Conservation (phyloP, 2,888 invertebrate genomes). For the Venusia cambrica region DNA sequence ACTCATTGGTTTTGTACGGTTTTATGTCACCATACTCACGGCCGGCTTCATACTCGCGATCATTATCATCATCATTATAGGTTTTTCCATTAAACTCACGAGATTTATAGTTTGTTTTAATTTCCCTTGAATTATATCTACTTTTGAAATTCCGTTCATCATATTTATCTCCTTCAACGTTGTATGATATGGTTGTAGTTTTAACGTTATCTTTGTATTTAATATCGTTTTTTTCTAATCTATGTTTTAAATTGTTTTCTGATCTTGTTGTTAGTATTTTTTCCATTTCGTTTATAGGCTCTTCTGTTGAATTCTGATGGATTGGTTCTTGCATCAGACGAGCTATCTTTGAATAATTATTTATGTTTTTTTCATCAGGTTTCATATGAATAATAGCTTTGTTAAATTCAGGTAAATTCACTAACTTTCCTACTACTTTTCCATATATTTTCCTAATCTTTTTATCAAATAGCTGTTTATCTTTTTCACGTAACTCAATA, state of each 20-base stretch:
- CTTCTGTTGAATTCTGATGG: conserved; percentile 15
- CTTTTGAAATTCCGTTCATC: conserved; percentile 5
- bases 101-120: conserved; percentile 18
- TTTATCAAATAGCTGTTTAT: conserved; percentile 54
- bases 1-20: conserved; percentile 18
- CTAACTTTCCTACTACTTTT: conserved; percentile 37
- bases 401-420: conserved; percentile 15
- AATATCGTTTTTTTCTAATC: conserved; percentile 23
- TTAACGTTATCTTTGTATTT: no score
- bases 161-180: conserved; percentile 12
- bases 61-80: conserved; percentile 8
- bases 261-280: conserved; percentile 9
- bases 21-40: conserved; percentile 20
- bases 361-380: not conserved
- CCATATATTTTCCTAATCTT: conserved; percentile 62
- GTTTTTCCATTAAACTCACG: conserved; percentile 9
- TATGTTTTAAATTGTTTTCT: conserved; percentile 8
- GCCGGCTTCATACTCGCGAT: conserved; percentile 4
- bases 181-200: no score
- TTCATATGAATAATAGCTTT: conserved; percentile 2
- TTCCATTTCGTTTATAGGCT: conserved; percentile 6
- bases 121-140: conserved; percentile 10
- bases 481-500: conserved; percentile 42
- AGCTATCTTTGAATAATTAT: conserved; percentile 8
- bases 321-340: conserved; percentile 12